phyloP scores from a whole-genome alignment of 2,113 vertebrate species.

The Onychorhynchus coronatus region DNA sequence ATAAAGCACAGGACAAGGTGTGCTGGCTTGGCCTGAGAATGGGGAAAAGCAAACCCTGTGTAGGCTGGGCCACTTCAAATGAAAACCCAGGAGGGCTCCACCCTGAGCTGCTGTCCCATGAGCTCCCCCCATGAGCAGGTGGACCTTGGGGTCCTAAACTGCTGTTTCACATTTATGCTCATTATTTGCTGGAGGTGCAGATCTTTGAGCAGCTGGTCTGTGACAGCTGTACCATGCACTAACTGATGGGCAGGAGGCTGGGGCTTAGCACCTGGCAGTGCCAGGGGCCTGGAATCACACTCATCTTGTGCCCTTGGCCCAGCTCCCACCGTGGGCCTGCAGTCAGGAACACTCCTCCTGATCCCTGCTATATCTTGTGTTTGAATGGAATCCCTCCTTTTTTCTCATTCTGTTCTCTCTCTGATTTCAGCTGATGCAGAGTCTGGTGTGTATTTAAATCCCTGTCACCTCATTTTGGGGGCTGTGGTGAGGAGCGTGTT shows the following conservation, averaged over 20 bases:
- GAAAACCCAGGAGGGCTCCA: neutral
- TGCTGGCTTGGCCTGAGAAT: neutral
- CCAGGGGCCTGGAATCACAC: neutral
- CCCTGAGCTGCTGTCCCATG: accelerated
- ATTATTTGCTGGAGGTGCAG: neutral
- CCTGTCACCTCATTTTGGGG: neutral
- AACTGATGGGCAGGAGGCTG: neutral
- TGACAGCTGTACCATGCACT: neutral
- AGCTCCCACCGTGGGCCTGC: neutral
- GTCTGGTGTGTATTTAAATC: neutral
- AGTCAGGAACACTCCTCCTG: neutral
- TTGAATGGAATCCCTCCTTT: neutral
- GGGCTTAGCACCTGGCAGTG: conserved; percentile 29
- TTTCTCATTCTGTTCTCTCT: neutral
- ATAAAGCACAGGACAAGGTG: neutral
- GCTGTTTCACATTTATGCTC: neutral
- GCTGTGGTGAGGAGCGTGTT: neutral
- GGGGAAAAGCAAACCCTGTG: neutral
- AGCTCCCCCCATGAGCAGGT: neutral
- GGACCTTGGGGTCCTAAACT: neutral
- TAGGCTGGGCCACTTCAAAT: neutral
- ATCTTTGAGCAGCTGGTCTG: neutral
- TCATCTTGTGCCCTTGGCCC: neutral
- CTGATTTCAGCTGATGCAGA: neutral
- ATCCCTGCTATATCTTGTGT: neutral